Evolutionary conservation across 2,888 invertebrate species (phyloP), one percentile per base, ranked within the genome.

Genomic region (Drosophila demipolita): DNA sequence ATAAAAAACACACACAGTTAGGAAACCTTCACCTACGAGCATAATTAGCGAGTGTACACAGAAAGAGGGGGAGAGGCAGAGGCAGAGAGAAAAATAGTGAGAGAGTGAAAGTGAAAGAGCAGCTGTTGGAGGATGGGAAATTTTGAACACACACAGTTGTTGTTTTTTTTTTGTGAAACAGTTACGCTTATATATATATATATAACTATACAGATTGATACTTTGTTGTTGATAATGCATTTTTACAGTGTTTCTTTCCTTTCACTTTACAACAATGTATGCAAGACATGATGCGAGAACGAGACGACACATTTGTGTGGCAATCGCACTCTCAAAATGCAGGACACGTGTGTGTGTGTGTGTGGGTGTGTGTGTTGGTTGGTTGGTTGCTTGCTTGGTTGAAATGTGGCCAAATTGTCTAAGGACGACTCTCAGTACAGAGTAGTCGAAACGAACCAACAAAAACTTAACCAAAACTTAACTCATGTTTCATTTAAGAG

Each of bases 251-350:
- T 76, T 53, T 61, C 29, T 35, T 61, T 70, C 49, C 54, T 20
- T 66, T 53, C 33, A 33, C 6, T n/a, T 54, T 38, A 38, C 60
- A 64, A 69, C 32, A 61, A 42, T 54, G 7, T 53, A 53, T 60
- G 64, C 68, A 73, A 77, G 65, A 77, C 74, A 74, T 54, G 64
- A 58, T 59, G 77, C 78, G 66, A 71, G 66, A 71, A 78, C 75
- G 60, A 75, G 64, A 78, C 75, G 58, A 78, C 72, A 78, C 63
- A 67, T 38, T 45, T 75, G 70, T 73, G 64, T 70, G 70, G 65
- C 65, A 59, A 57, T 61, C 58, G 74, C 73, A 67, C 66, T 52
- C 50, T 42, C 54, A 23, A 49, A 42, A 61, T 68, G 73, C 42
- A 61, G 63, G 42, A 74, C 54, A 35, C 40, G 59, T 66, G 42